These are phyloP conservation scores for Chironomus striatipennis DNA, from an alignment of 1,140 invertebrate species.

Conservation along the genomic window DNA sequence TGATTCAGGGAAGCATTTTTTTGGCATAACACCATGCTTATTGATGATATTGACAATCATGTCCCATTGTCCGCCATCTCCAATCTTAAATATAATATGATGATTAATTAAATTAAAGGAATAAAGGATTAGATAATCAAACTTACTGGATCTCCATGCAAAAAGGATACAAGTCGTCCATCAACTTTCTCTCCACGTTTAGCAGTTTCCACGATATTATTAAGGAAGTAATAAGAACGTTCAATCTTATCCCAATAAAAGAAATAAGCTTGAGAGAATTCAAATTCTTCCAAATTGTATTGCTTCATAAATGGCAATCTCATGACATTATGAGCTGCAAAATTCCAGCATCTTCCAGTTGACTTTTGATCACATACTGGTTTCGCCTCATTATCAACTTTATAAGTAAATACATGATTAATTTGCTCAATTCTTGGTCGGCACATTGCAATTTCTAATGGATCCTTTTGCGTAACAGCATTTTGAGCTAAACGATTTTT, in stretches of 20 bases:
- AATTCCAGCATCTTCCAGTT: conserved; percentile 55
- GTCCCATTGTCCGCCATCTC: conserved; percentile 87
- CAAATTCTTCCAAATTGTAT: conserved; percentile 78
- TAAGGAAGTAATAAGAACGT: conserved; percentile 73
- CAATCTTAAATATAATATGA: conserved; percentile 38
- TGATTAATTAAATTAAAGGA: too few species aligned
- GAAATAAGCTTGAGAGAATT: conserved; percentile 80
- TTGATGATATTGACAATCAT: conserved; percentile 82
- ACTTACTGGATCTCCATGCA: conserved; percentile 58
- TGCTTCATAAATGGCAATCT: conserved; percentile 78
- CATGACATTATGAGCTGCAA: conserved; percentile 76
- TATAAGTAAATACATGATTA: conserved; percentile 71
- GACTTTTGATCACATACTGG: conserved; percentile 1
- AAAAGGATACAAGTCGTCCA: conserved; percentile 64
- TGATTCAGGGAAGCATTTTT: conserved; percentile 75
- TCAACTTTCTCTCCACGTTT: conserved; percentile 64
- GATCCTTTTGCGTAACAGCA: conserved; percentile 67
- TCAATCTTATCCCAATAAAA: conserved; percentile 93
- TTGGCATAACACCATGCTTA: conserved; percentile 81
- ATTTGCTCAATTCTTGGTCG: conserved; percentile 53
- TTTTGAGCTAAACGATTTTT: conserved; percentile 75
- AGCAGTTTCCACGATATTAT: conserved; percentile 70
- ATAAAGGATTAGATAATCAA: too few species aligned
- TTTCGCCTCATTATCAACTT: conserved; percentile 45
- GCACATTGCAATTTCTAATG: conserved; percentile 64